Percentiles rank a stretch among this genome's conserved stretches.
Conservation (phyloP, 1,140 invertebrate species). For the Nasonia vitripennis region DNA sequence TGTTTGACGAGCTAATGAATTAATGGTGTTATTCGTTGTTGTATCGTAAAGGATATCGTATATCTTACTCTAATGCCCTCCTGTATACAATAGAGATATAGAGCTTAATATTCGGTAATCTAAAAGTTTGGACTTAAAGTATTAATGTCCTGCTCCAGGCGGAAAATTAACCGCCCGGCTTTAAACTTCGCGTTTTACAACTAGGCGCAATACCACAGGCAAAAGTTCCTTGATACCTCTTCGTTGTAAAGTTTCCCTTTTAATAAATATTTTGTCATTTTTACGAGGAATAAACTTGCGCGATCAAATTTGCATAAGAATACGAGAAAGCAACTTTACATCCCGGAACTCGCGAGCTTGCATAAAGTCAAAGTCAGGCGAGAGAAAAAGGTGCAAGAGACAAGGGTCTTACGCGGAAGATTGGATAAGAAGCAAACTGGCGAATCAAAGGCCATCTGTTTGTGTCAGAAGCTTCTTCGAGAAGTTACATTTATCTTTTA, state of each 20-base stretch:
- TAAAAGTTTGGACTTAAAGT: neutral
- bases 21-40: neutral
- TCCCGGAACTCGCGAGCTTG: neutral
- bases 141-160: neutral
- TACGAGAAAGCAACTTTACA: neutral
- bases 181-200: neutral
- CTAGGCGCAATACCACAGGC: neutral
- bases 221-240: neutral
- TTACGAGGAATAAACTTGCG: neutral
- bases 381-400: neutral
- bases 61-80: neutral
- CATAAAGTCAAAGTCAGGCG: neutral
- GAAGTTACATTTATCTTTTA: no score
- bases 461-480: neutral
- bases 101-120: neutral
- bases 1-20: neutral
- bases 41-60: no score
- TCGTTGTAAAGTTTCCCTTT: no score
- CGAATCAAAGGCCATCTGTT: neutral
- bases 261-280: neutral
- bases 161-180: neutral
- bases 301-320: neutral
- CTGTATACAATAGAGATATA: neutral
- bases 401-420: neutral
- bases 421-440: neutral